Percentiles rank a stretch among this genome's conserved stretches.
Evolutionary conservation across 2,888 invertebrate species (phyloP).

Genomic region (Dascillus cervinus): DNA sequence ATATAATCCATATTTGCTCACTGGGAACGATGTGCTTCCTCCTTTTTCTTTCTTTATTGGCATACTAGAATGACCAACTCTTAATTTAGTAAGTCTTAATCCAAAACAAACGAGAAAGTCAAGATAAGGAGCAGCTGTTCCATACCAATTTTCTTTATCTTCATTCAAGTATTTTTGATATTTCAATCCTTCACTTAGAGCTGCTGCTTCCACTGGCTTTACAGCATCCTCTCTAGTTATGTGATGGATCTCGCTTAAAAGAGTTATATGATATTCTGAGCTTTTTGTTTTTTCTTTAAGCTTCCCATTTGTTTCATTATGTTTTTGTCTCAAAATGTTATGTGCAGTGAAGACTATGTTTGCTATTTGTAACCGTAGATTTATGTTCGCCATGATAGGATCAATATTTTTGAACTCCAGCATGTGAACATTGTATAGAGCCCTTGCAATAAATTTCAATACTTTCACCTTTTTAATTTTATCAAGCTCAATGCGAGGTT

Average conservation of each 20-base stretch:
- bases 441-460: neutral
- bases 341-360: constrained; percentile 1
- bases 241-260: neutral
- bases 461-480: neutral
- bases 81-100: constrained; percentile 8
- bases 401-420: neutral
- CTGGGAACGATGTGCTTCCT: constrained; percentile 5
- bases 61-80: constrained; percentile 13
- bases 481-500: neutral
- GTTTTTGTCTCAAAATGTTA: neutral
- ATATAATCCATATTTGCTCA: constrained; percentile 14
- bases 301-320: neutral
- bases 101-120: constrained; percentile 10
- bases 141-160: constrained; percentile 13
- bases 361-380: neutral
- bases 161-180: neutral
- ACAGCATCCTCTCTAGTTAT: neutral
- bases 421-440: neutral
- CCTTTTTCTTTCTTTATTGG: constrained; percentile 10
- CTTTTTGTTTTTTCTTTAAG: neutral
- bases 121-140: constrained; percentile 11
- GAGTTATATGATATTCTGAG: neutral
- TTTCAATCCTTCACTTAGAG: neutral
- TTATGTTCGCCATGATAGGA: neutral
- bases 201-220: neutral